Base-by-base conservation (phyloP, 2,888 invertebrate species). In the Fragum fragum region DNA sequence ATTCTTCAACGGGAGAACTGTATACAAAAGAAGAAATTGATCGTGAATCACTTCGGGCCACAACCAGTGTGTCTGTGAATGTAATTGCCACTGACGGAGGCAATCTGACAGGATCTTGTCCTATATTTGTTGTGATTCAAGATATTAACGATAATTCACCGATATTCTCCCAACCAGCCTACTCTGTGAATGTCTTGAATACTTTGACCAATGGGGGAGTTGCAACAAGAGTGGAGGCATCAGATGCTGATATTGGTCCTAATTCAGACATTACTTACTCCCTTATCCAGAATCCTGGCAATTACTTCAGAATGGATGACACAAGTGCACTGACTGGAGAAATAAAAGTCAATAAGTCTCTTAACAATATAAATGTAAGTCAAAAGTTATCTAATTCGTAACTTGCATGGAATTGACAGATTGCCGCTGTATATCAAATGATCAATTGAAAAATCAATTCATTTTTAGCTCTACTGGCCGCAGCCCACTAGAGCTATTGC, bases 21-120 rank as follows among this genome's bases (percentile, higher is more conserved):
- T 97, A 97, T 0, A 92, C 93, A 0, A 87, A 85, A 0, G 81
- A 98, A 16, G 70, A 83, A 26, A 98, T 99, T 93, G 98, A 99
- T 95, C 96, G 99, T 83, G 99, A 99, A 81, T 83, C 76, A 0
- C 74, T 87, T 21, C 77, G 79, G 1, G 90, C 36, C 1, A 74
- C 77, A 1, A 83, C 84, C 14, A 88, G 83, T 23, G 84, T 88
- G 36, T 86, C 90, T 18, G 88, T 94, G 5, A 99, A 99, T 0
- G 98, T 99, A 0, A 98, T 99, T 95, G 99, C 99, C 1, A 98
- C 98, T 0, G 99, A 99, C 96, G 98, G 98, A 94, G 99, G 99
- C 23, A 98, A 98, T 94, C 95, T 99, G 88, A 99, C 99, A 95
- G 99, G 99, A 42, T 98, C 99, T 87, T 99, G 99, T 95, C 99